Percentiles rank a stretch among this genome's conserved stretches.
phyloP scores from a whole-genome alignment of 2,797 vertebrate species.

The Hippopotamyrus pictus region DNA sequence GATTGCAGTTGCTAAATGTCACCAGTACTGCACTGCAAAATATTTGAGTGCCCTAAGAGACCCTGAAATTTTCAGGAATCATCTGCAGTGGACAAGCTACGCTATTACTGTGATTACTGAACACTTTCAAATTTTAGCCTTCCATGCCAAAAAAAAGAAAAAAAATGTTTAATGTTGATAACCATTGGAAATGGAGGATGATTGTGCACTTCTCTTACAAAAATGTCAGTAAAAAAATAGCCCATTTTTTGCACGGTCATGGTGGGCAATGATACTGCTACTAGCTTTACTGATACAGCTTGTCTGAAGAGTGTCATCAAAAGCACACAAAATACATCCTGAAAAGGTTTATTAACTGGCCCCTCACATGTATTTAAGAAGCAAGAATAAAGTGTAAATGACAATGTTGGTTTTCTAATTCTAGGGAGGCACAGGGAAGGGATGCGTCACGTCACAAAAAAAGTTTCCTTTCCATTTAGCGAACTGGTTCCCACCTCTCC shows the following conservation, averaged over 20 bases:
- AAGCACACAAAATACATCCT: not conserved
- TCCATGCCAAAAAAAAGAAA: not conserved
- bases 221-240: not conserved
- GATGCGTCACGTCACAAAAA: not conserved
- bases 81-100: not conserved
- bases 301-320: not conserved
- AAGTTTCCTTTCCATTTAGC: not conserved
- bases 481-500: conserved; percentile 16
- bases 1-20: not conserved
- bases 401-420: not conserved
- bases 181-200: not conserved
- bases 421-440: not conserved
- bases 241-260: not conserved
- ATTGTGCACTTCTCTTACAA: not conserved
- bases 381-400: not conserved
- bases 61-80: not conserved
- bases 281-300: not conserved
- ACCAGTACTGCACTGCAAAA: not conserved
- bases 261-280: not conserved
- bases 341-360: not conserved
- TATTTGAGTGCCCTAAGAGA: not conserved
- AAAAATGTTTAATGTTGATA: not conserved
- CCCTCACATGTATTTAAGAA: not conserved
- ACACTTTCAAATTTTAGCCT: not conserved
- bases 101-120: not conserved